phyloP scores from a whole-genome alignment of 2,113 vertebrate genomes.

The Solea senegalensis region DNA sequence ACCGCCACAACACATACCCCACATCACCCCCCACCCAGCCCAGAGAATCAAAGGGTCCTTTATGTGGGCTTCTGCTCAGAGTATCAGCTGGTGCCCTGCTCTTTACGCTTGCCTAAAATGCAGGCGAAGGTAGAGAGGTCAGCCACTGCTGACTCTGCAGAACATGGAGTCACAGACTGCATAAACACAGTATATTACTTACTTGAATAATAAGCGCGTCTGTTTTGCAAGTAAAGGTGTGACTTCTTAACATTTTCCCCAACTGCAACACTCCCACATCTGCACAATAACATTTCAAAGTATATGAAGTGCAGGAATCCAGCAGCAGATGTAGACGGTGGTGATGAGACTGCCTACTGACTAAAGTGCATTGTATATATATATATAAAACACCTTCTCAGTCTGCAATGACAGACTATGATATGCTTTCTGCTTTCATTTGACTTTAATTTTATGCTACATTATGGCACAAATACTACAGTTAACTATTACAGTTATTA shows the following conservation, averaged over 20 bases:
- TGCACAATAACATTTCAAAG: conserved; percentile 34
- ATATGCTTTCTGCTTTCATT: background rate
- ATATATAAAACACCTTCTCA: conserved; percentile 3
- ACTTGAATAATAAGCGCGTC: background rate
- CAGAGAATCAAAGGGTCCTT: conserved; percentile 70
- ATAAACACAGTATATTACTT: conserved; percentile 11
- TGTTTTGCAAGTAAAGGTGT: conserved; percentile 22
- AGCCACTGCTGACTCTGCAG: conserved; percentile 20
- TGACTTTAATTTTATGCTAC: background rate
- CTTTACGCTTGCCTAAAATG: conserved; percentile 30
- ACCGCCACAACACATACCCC: conserved; percentile 23
- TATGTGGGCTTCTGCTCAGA: conserved; percentile 46
- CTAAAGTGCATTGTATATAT: conserved; percentile 22
- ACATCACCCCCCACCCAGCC: conserved; percentile 25
- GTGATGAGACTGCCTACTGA: conserved; percentile 23
- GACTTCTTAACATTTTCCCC: conserved; percentile 19
- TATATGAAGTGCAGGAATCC: conserved; percentile 49
- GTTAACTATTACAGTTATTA: no score
- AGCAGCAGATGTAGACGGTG: conserved; percentile 39
- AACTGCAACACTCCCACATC: conserved; percentile 26
- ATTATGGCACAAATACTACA: no score
- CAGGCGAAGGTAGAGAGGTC: conserved; percentile 13
- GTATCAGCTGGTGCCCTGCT: conserved; percentile 41
- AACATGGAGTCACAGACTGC: conserved; percentile 4
- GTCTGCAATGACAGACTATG: background rate